Percentiles rank a stretch among this genome's conserved stretches.
Evolutionary conservation across 2,113 vertebrate species (phyloP).

Genomic region (Ictalurus furcatus): DNA sequence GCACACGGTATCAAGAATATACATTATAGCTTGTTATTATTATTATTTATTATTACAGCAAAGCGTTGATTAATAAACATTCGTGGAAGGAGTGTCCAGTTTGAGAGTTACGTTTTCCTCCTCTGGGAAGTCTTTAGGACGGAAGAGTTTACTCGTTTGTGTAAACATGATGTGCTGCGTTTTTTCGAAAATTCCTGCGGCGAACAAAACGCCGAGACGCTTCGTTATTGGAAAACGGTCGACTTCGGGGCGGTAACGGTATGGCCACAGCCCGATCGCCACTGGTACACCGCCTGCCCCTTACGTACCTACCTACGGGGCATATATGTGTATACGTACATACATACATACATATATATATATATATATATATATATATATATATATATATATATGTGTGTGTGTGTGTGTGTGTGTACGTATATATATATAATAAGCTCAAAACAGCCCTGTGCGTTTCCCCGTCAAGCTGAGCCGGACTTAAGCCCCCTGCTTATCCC

Average conservation of each 20-base stretch:
- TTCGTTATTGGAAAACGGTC: not conserved
- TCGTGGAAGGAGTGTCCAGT: not conserved
- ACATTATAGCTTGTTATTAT: not conserved
- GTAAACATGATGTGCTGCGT: not conserved
- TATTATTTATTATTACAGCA: not conserved
- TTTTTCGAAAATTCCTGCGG: not conserved
- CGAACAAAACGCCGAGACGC: not conserved
- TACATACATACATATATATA: no score
- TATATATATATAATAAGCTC: not conserved
- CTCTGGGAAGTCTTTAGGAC: no score
- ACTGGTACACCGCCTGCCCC: not conserved
- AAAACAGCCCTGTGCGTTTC: not conserved
- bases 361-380: no score
- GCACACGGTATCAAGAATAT: not conserved
- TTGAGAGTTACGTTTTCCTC: not conserved
- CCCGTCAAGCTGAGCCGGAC: constrained; percentile 48
- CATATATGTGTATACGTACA: no score
- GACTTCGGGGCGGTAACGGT: not conserved
- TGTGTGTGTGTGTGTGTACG: no score
- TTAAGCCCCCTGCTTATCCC: constrained; percentile 55
- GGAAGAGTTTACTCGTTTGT: not conserved
- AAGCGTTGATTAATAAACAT: not conserved
- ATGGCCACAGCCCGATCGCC: not conserved
- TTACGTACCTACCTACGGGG: no score
- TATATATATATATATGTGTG: no score